Base-by-base conservation (phyloP, 2,113 vertebrate species). In the Sisor rabdophorus region DNA sequence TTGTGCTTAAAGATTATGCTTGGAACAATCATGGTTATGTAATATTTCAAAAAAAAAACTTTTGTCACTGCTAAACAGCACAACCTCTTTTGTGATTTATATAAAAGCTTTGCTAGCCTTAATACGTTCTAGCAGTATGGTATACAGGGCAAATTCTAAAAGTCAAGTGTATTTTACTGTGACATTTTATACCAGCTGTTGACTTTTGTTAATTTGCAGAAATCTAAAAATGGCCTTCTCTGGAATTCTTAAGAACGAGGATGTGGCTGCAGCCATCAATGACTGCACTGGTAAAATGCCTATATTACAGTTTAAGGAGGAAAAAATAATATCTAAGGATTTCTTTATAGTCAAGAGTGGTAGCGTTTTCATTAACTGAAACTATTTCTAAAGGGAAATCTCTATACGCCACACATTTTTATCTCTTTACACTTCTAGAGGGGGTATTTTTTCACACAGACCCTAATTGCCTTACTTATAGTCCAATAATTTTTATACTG, bases 221-320 rank as follows among this genome's bases (percentile, higher is more conserved):
- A 69, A 8, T 80, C 13, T 73, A 63, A 44, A 79, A 79, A 88
- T 87, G 88, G 84, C 86, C 78, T 85, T 90, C 77, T 61, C 87
- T 60, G 87, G 87, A 71, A 87, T 91, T 77, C 84, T 92, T 75
- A 87, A 76, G 36, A 87, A 92, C 36, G 86, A 83, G 55, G 89
- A 92, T 80, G 86, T 90, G 28, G 75, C 86, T 68, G 87, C 89
- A 79, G 89, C 86, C 47, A 77, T 92, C 53, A 81, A 86, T 50
- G 82, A 47, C 16, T 90, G 86, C 50, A 76, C 88, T 89, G 88
- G 88, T 92, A 79, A 79, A 69, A 47, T 3, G 1, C 17, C 3
- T 13, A 71, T 5, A 71, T 36, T 4, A 11, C 10, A 55, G 44
- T 22, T 48, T 20, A 16, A 59, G 28, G 10, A 19, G 3, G 30